Evolutionary conservation across 1,140 invertebrate genomes (phyloP).

Genomic region (Achatina immaculata): DNA sequence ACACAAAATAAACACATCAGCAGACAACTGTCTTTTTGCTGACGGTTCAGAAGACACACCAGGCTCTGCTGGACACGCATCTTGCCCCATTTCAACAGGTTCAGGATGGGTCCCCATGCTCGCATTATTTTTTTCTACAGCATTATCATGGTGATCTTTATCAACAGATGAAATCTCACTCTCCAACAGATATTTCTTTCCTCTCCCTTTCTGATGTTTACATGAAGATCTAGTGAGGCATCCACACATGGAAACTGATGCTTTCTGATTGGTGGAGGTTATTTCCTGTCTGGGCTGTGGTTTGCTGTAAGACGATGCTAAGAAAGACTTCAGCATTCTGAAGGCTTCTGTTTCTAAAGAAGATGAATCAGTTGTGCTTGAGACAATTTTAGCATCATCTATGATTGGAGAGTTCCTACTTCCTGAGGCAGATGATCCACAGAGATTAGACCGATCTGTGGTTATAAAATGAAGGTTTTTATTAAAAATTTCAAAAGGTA

Average conservation of each 20-base stretch:
- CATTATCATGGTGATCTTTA: background rate
- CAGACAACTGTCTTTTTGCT: background rate
- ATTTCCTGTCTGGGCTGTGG: constrained; percentile 32
- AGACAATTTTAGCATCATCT: constrained; percentile 17
- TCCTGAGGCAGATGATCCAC: background rate
- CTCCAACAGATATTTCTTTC: background rate
- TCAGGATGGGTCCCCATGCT: too few relatives aligned
- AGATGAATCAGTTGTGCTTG: background rate
- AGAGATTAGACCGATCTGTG: background rate
- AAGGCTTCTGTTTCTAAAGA: constrained; percentile 28
- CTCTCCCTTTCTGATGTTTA: constrained; percentile 12
- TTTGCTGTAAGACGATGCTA: constrained; percentile 25
- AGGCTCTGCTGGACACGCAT: background rate
- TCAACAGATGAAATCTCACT: background rate
- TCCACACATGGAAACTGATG: background rate
- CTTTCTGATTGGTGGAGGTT: constrained; percentile 8
- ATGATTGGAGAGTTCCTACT: background rate
- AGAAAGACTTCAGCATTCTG: constrained; percentile 9
- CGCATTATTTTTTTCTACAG: too few relatives aligned
- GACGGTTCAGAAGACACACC: background rate
- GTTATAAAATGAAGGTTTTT: background rate
- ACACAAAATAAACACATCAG: too few relatives aligned
- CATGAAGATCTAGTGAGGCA: background rate
- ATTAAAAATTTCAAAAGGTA: too few relatives aligned
- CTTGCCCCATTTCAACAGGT: background rate